Conservation (phyloP, 2,113 vertebrate genomes). For the Ondatra zibethicus region DNA sequence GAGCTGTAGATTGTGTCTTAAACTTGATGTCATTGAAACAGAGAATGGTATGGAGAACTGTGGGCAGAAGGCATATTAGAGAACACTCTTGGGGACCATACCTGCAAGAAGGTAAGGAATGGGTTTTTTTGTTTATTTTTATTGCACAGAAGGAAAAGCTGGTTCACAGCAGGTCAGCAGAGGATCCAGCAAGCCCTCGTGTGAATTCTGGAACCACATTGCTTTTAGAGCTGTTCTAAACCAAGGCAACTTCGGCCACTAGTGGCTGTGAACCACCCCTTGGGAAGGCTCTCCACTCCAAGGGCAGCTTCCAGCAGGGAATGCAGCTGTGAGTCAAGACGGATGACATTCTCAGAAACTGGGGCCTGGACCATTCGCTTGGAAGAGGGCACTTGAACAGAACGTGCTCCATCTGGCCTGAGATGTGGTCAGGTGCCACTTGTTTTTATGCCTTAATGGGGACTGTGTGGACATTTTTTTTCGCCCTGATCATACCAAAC, state of each 20-base stretch:
- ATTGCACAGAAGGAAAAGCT: not conserved
- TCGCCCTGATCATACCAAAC: slow-evolving; percentile 19
- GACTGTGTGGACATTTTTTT: slow-evolving; percentile 23
- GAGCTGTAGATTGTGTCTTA: not conserved
- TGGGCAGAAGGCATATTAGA: not conserved
- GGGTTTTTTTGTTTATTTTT: not conserved
- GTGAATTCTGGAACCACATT: not conserved
- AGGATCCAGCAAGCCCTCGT: not conserved
- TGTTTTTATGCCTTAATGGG: not conserved
- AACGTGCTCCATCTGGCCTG: not conserved
- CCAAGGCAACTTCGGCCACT: not conserved
- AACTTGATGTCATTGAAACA: not conserved
- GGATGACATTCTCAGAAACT: not conserved
- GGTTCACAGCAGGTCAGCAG: not conserved
- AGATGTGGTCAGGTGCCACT: not conserved
- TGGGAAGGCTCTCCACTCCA: not conserved
- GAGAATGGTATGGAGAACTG: not conserved
- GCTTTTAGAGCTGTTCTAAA: not conserved
- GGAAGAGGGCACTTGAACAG: not conserved
- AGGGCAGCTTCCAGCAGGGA: not conserved
- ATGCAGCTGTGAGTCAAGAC: not conserved
- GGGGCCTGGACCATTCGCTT: not conserved
- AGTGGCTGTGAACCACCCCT: not conserved
- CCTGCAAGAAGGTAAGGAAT: not conserved
- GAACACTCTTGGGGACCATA: not conserved